These are phyloP conservation scores for Ctenicera cuprea DNA, from an alignment of 2,888 invertebrate genomes.

Conservation along the genomic window DNA sequence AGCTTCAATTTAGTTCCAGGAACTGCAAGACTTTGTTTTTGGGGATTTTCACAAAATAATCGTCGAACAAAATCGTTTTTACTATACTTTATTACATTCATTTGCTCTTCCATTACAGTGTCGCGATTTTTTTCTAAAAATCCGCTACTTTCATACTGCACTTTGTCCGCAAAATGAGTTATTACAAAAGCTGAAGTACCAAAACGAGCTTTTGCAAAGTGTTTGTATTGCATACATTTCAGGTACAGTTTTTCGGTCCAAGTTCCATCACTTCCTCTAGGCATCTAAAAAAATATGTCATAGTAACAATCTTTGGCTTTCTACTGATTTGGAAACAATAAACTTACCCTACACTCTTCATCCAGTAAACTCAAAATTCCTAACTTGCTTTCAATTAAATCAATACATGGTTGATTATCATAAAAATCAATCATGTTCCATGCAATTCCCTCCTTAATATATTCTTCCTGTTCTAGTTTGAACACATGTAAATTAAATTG, in stretches of 20 bases:
- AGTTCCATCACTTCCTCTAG: constrained; percentile 93
- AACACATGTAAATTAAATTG: constrained; percentile 99
- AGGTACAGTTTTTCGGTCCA: constrained; percentile 94
- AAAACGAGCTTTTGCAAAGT: constrained; percentile 92
- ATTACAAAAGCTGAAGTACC: constrained; percentile 90
- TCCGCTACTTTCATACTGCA: constrained; percentile 93
- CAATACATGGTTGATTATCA: constrained; percentile 99
- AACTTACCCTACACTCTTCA: constrained; percentile 93
- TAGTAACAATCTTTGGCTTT: constrained; percentile 20
- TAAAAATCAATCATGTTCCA: constrained; percentile 99
- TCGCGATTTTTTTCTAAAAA: constrained; percentile 99
- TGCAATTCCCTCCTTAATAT: constrained; percentile 96
- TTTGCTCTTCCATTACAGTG: constrained; percentile 95
- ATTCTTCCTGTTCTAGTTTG: constrained; percentile 98
- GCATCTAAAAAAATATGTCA: constrained; percentile 79
- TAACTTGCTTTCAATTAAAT: constrained; percentile 95
- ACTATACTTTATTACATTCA: constrained; percentile 81
- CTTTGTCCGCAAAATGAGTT: constrained; percentile 97
- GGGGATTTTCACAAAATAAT: constrained; percentile 71
- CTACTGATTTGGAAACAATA: not conserved
- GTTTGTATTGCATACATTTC: constrained; percentile 88
- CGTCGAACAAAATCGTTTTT: constrained; percentile 74
- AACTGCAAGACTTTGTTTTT: constrained; percentile 67
- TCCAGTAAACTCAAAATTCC: constrained; percentile 96
- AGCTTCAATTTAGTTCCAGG: constrained; percentile 70